phyloP scores from a whole-genome alignment of 1,140 invertebrate genomes.

The Cryptotermes secundus region DNA sequence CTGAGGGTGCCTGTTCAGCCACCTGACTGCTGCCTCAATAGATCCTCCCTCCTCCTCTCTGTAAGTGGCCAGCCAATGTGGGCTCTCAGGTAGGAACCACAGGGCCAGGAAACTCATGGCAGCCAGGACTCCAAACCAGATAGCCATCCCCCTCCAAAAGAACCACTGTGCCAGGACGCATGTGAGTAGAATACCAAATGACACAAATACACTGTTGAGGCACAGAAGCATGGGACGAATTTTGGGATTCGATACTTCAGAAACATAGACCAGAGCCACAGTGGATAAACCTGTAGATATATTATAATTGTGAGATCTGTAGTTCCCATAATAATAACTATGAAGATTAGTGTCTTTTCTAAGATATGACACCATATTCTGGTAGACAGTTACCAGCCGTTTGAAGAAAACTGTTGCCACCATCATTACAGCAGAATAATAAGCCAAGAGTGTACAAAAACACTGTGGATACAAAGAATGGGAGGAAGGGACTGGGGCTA shows the following conservation, averaged over 20 bases:
- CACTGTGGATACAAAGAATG: no score
- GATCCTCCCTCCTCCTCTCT: constrained; percentile 37
- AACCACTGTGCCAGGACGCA: constrained; percentile 47
- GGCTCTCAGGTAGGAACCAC: constrained; percentile 56
- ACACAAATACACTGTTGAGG: constrained; percentile 57
- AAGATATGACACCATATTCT: no score
- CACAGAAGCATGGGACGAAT: constrained; percentile 55
- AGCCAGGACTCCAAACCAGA: constrained; percentile 48
- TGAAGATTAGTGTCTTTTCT: no score
- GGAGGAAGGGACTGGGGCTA: no score
- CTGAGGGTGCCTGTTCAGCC: background rate
- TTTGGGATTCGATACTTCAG: constrained; percentile 56
- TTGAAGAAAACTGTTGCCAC: no score
- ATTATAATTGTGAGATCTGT: no score
- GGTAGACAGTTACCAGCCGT: no score
- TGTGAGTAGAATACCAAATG: constrained; percentile 57
- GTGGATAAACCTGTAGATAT: constrained; percentile 51
- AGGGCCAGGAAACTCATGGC: constrained; percentile 44
- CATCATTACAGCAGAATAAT: no score
- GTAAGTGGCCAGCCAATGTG: constrained; percentile 56
- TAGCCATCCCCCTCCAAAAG: constrained; percentile 51
- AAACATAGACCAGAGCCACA: constrained; percentile 55
- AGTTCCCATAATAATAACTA: no score
- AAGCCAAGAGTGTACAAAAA: no score
- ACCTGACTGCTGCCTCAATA: background rate